Evolutionary conservation across 2,113 vertebrate species (phyloP).

Genomic region (Gnathonemus echidnorhynchus): DNA sequence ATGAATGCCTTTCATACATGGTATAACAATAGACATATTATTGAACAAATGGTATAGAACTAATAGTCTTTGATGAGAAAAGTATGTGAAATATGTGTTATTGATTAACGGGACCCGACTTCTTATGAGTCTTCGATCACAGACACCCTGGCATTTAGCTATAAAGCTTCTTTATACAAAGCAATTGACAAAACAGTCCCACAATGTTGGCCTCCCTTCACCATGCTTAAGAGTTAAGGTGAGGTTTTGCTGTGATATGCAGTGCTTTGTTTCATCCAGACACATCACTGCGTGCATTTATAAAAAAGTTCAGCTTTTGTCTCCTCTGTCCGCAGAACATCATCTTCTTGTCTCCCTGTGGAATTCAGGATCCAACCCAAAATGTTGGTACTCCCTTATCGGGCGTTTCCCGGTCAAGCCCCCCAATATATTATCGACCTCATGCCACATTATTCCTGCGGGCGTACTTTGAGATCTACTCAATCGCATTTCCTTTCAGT

Average conservation of each 20-base stretch:
- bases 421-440: background rate
- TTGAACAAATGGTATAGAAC: background rate
- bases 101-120: background rate
- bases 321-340: background rate
- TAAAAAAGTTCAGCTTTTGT: background rate
- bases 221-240: background rate
- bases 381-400: background rate
- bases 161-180: background rate
- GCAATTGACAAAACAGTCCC: background rate
- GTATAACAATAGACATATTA: background rate
- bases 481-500: background rate
- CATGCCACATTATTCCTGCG: background rate
- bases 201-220: background rate
- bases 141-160: background rate
- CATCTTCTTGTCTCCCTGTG: background rate
- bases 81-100: background rate
- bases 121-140: background rate
- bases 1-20: background rate
- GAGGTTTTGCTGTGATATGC: background rate
- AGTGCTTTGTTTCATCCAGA: background rate
- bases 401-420: background rate
- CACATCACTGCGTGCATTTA: background rate
- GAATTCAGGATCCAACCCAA: background rate
- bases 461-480: background rate
- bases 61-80: background rate